Evolutionary conservation across 2,888 invertebrate genomes (phyloP).

Genomic region (Drymonia ruficornis): DNA sequence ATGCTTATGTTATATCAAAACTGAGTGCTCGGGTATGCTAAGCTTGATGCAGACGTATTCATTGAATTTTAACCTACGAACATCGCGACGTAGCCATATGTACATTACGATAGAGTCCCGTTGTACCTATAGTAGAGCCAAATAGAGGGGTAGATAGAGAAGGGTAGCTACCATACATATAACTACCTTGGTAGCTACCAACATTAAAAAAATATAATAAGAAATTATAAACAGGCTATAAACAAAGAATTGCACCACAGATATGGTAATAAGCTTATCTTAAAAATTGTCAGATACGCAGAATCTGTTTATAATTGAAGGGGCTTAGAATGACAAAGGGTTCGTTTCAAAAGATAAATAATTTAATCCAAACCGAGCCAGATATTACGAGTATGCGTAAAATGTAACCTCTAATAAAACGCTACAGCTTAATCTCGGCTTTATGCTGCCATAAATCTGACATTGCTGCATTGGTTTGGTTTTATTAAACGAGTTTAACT

Average conservation of each 20-base stretch:
- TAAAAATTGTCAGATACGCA: slow-evolving; percentile 26
- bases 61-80: too few species aligned
- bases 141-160: too few species aligned
- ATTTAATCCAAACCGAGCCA: slow-evolving; percentile 28
- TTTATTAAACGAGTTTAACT: slow-evolving; percentile 23
- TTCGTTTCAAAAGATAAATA: slow-evolving; percentile 35
- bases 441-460: slow-evolving; percentile 65
- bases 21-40: too few species aligned
- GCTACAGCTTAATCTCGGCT: slow-evolving; percentile 64
- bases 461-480: slow-evolving; percentile 64
- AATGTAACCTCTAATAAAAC: slow-evolving; percentile 63
- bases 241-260: slow-evolving; percentile 11
- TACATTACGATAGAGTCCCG: too few species aligned
- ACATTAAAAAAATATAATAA: background rate
- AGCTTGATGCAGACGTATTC: too few species aligned
- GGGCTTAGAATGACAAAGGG: slow-evolving; percentile 30
- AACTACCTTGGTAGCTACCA: too few species aligned
- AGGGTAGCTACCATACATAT: too few species aligned
- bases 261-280: slow-evolving; percentile 16
- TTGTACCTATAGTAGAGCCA: too few species aligned
- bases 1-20: too few species aligned
- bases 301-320: slow-evolving; percentile 29
- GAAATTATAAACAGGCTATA: background rate
- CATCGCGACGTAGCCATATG: too few species aligned
- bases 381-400: slow-evolving; percentile 48